These are phyloP conservation scores for Drosophila paramelanica DNA, from an alignment of 2,888 invertebrate genomes.

Conservation along the genomic window DNA sequence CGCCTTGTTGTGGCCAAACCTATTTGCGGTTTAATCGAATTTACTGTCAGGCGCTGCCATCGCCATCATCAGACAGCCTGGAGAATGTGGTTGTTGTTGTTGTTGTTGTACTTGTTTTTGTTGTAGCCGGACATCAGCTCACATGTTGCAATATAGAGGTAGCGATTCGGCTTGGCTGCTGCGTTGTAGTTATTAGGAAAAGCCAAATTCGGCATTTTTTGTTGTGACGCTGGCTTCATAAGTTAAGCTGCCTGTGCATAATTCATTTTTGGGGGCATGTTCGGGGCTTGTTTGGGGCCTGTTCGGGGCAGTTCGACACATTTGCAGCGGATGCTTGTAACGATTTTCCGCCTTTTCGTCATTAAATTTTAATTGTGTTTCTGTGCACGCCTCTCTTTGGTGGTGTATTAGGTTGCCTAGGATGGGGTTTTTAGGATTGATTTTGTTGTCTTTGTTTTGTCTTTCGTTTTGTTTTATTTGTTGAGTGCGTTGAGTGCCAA, in stretches of 20 bases:
- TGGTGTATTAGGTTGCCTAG: slow-evolving; percentile 8
- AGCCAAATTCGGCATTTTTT: slow-evolving; percentile 72
- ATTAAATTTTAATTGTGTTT: slow-evolving; percentile 80
- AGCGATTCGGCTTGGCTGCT: slow-evolving; percentile 40
- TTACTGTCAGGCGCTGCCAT: slow-evolving; percentile 75
- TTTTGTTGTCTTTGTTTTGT: slow-evolving; percentile 32
- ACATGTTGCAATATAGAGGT: slow-evolving; percentile 68
- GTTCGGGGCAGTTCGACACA: slow-evolving; percentile 26
- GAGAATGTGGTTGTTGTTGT: slow-evolving; percentile 9
- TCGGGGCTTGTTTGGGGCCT: slow-evolving; percentile 25
- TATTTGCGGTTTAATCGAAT: slow-evolving; percentile 79
- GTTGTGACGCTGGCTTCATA: slow-evolving; percentile 59
- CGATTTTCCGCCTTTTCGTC: slow-evolving; percentile 76
- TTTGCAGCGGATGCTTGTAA: slow-evolving; percentile 36
- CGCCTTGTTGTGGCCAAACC: slow-evolving; percentile 68
- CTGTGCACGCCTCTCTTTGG: slow-evolving; percentile 50
- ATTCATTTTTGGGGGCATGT: slow-evolving; percentile 58
- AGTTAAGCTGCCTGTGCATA: slow-evolving; percentile 53
- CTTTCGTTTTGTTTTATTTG: slow-evolving; percentile 11
- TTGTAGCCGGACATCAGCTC: slow-evolving; percentile 60
- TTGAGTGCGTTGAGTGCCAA: slow-evolving; percentile 67
- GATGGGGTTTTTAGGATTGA: slow-evolving; percentile 28
- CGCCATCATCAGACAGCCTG: slow-evolving; percentile 27
- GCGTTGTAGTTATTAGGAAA: slow-evolving; percentile 69
- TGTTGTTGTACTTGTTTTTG: slow-evolving; percentile 19